Base-by-base conservation (phyloP, 2,888 invertebrate genomes). In the Ichneumoninae sp. region DNA sequence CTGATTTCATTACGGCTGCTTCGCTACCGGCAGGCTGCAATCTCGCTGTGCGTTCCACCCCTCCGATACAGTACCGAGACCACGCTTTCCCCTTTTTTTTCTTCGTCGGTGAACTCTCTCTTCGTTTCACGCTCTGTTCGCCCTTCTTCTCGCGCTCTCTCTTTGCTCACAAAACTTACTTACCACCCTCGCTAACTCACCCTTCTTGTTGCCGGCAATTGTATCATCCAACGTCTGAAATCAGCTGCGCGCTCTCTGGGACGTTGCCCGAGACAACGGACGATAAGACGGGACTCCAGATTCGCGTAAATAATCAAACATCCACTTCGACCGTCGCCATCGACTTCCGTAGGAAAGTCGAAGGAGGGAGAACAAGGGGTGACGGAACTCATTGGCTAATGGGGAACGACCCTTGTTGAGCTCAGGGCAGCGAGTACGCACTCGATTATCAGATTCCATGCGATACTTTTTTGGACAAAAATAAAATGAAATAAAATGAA, bases 1-100 rank as follows among this genome's bases (percentile, higher is more conserved):
- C 44, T 92, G 92, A 92, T 92, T 92, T 92, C 92, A 92, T 92
- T 92, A 92, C 90, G 87, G 87, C 88, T 89, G 89, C 90, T 90
- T 91, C 88, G 88, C 91, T 90, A 76, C 71, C 71, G 89, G 89
- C 91, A 91, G 89, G 88, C 89, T 89, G 90, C 91, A 90, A 91
- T 91, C 89, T 91, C 90, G 88, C 91, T 88, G 89, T 85, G 47
- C 63, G 68, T 54, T 79, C 52, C 75, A 47, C 70, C 70, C 81
- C 66, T 30, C 33, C 75, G 40, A 63, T 52, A 13, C 63, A 47
- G 13, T 22, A 19, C 68, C 40, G 36, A 26, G 52, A 63, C 26
- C 70, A 40, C 74, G 47, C 76, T 76, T 60, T 78, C 40, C 19
- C 80, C 74, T 52, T 30, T 60, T 57, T 71, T 60, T 40, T 50